Percentiles rank a stretch among this genome's conserved stretches.
Conservation (phyloP, 2,888 invertebrate genomes). For the Ectemnius cavifrons region DNA sequence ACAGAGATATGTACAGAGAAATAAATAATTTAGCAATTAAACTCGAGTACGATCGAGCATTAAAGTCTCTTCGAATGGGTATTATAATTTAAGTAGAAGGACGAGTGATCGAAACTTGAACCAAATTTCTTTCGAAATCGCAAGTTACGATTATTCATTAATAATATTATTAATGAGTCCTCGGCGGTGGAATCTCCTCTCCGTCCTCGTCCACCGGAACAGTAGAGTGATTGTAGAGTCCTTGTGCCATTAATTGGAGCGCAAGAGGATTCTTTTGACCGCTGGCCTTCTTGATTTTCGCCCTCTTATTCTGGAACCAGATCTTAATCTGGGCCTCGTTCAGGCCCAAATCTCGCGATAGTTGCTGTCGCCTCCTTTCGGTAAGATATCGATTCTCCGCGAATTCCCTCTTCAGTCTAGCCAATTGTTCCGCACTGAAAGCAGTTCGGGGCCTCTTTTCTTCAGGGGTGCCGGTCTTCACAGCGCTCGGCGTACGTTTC, state of each 20-base stretch:
- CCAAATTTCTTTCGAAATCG: constrained; percentile 3
- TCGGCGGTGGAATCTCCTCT: constrained; percentile 80
- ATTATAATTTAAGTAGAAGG: background rate
- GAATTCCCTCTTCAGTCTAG: constrained; percentile 95
- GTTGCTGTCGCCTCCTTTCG: constrained; percentile 91
- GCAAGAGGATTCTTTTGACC: constrained; percentile 93
- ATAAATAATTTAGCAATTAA: constrained; percentile 65
- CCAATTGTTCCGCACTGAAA: constrained; percentile 95
- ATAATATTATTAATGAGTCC: constrained; percentile 23
- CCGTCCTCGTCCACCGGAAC: constrained; percentile 87
- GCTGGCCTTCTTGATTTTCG: constrained; percentile 95
- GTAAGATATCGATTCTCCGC: constrained; percentile 95
- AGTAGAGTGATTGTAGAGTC: constrained; percentile 93
- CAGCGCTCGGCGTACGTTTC: constrained; percentile 76
- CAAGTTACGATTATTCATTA: background rate
- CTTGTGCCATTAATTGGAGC: constrained; percentile 95
- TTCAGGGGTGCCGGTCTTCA: constrained; percentile 80
- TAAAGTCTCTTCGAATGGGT: constrained; percentile 35
- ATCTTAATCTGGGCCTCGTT: constrained; percentile 98
- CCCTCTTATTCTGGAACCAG: constrained; percentile 97
- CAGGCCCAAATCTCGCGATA: constrained; percentile 93
- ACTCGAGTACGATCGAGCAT: constrained; percentile 29
- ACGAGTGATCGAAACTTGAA: background rate
- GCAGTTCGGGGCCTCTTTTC: constrained; percentile 97
- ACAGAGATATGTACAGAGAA: constrained; percentile 67